Base-by-base conservation (phyloP, 2,888 invertebrate species). In the Lottia scabra region DNA sequence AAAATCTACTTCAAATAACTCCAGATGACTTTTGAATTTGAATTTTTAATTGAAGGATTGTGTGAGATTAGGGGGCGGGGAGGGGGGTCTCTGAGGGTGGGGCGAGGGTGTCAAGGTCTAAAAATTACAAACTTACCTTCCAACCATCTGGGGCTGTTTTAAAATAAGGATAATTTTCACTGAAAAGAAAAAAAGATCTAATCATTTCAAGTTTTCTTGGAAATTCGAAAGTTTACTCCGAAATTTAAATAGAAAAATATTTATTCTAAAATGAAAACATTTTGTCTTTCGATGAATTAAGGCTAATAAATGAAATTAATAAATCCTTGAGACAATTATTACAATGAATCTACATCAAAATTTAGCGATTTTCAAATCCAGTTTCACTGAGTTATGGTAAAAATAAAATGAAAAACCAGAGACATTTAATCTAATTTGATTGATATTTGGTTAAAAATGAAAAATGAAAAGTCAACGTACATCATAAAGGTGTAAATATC, bases 401-500 rank as follows among this genome's bases (percentile, higher is more conserved):
- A n/a, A n/a, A n/a, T n/a, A n/a, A n/a, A n/a, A n/a, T n/a, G n/a
- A n/a, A n/a, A n/a, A n/a, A n/a, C n/a, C n/a, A n/a, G n/a, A n/a
- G n/a, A n/a, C n/a, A n/a, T n/a, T n/a, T n/a, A n/a, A n/a, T n/a
- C n/a, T n/a, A n/a, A n/a, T n/a, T n/a, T n/a, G n/a, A 66, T 27
- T 66, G 66, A 66, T 44, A 66, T 44, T 66, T 66, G 66, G 66
- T 26, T 66, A 45, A 43, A 66, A 45, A 66, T 16, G 23, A 66
- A 44, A 19, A 19, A 19, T 43, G 10, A 44, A 26, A 66, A 45
- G 26, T 23, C 70, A 78, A 92, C 94, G 93, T 91, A 96, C 95
- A 97, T 98, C 95, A 99, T 98, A 88, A 99, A 99, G 89, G 96
- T 97, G 90, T 99, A 99, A 83, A 99, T 99, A 91, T 99, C 99